phyloP scores from a whole-genome alignment of 2,888 invertebrate genomes.

The Pomacea canaliculata region DNA sequence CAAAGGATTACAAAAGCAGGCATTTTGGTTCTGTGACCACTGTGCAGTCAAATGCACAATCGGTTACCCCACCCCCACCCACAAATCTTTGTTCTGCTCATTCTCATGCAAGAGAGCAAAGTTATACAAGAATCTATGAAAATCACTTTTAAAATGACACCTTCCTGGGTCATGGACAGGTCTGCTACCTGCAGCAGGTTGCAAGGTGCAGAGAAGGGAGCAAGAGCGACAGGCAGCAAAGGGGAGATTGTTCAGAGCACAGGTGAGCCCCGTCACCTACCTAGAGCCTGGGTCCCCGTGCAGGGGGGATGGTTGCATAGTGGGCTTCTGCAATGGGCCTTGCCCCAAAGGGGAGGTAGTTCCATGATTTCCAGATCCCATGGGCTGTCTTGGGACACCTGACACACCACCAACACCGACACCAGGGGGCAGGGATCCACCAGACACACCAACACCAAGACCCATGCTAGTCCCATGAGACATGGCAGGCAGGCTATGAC shows the following conservation, averaged over 20 bases:
- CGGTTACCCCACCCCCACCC: no score
- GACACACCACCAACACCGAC: slow-evolving; percentile 8
- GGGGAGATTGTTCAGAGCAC: background rate
- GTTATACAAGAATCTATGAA: no score
- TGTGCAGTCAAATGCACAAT: no score
- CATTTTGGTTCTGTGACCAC: no score
- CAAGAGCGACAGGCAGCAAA: slow-evolving; percentile 1
- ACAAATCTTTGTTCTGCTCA: no score
- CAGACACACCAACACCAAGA: no score
- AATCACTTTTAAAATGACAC: background rate
- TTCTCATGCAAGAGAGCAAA: no score
- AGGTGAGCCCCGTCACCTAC: slow-evolving; percentile 11
- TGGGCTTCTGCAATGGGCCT: slow-evolving; percentile 9
- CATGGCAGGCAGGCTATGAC: background rate
- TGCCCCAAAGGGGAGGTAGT: slow-evolving; percentile 9
- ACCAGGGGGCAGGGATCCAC: slow-evolving; percentile 3
- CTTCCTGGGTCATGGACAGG: background rate
- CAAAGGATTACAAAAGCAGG: no score
- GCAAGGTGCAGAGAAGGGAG: background rate
- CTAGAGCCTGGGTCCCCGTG: slow-evolving; percentile 26
- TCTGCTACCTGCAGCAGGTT: background rate
- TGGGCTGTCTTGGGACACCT: slow-evolving; percentile 13
- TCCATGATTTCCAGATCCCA: slow-evolving; percentile 9
- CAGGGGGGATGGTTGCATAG: slow-evolving; percentile 25
- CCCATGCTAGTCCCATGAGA: no score